A percentile compares a stretch with the other conserved stretches of the same genome.
phyloP scores from a whole-genome alignment of 2,888 invertebrate species.

The Brachynemurus nebulosus region DNA sequence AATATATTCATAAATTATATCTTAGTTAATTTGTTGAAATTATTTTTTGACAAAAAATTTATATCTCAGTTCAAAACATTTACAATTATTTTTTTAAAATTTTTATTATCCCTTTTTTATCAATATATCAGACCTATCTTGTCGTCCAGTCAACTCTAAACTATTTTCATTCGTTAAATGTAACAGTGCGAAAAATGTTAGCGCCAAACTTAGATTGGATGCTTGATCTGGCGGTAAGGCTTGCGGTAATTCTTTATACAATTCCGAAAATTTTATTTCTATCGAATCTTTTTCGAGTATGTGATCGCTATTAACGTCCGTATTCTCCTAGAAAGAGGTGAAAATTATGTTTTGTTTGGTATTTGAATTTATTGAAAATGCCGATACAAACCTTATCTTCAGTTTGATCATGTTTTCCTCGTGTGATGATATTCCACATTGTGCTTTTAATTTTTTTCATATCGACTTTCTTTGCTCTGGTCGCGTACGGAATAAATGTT shows the following conservation, averaged over 20 bases:
- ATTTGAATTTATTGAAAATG: not conserved
- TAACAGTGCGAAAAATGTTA: constrained; percentile 66
- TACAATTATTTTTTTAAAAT: too few species aligned
- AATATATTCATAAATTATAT: too few species aligned
- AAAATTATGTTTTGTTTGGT: constrained; percentile 2
- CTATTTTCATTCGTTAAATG: constrained; percentile 75
- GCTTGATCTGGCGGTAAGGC: constrained; percentile 45
- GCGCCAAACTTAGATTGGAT: constrained; percentile 59
- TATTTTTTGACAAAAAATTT: too few species aligned
- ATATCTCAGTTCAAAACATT: too few species aligned
- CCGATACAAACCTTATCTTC: constrained; percentile 27
- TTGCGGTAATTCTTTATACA: constrained; percentile 44
- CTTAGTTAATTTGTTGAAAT: too few species aligned
- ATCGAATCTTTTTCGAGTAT: constrained; percentile 31
- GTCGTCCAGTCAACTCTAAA: constrained; percentile 38
- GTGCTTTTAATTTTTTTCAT: constrained; percentile 70
- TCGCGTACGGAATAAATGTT: constrained; percentile 64
- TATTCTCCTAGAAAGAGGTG: constrained; percentile 12
- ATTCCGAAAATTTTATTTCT: constrained; percentile 36
- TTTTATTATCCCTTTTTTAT: constrained; percentile 21
- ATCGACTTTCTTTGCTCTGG: constrained; percentile 73
- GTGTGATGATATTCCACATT: constrained; percentile 52
- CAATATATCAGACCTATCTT: constrained; percentile 39
- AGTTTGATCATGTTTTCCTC: constrained; percentile 22
- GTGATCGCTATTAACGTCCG: constrained; percentile 19